Evolutionary conservation across 2,113 vertebrate species (phyloP).

Genomic region (Calidris pugnax): DNA sequence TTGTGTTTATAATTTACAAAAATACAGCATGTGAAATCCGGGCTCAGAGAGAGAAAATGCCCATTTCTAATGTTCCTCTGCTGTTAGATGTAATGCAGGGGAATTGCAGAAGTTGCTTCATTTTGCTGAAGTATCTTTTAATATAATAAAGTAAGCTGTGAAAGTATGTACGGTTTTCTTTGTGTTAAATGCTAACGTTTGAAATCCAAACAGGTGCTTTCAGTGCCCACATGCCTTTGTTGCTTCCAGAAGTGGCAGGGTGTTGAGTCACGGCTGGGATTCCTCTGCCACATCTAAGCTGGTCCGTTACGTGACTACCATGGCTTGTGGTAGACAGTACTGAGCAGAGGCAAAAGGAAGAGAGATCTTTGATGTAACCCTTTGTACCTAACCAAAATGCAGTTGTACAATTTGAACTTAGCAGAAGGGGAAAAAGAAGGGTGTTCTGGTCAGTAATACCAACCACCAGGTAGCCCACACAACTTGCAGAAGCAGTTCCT

Average conservation of each 20-base stretch:
- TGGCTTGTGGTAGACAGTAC: not conserved
- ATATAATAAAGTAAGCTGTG: not conserved
- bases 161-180: not conserved
- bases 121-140: not conserved
- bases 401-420: not conserved
- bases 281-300: not conserved
- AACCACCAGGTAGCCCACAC: not conserved
- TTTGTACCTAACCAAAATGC: not conserved
- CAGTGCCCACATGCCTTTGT: not conserved
- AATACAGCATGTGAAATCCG: not conserved
- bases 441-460: not conserved
- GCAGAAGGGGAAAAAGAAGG: not conserved
- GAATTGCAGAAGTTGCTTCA: not conserved
- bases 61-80: not conserved
- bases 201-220: not conserved
- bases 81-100: not conserved
- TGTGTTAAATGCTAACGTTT: not conserved
- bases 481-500: not conserved
- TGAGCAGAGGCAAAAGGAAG: not conserved
- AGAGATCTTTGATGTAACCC: not conserved
- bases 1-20: not conserved
- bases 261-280: not conserved
- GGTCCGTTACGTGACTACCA: fast-evolving
- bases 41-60: not conserved
- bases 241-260: not conserved